Evolutionary conservation across 2,113 vertebrate species (phyloP).

Genomic region (Phaethon lepturus): DNA sequence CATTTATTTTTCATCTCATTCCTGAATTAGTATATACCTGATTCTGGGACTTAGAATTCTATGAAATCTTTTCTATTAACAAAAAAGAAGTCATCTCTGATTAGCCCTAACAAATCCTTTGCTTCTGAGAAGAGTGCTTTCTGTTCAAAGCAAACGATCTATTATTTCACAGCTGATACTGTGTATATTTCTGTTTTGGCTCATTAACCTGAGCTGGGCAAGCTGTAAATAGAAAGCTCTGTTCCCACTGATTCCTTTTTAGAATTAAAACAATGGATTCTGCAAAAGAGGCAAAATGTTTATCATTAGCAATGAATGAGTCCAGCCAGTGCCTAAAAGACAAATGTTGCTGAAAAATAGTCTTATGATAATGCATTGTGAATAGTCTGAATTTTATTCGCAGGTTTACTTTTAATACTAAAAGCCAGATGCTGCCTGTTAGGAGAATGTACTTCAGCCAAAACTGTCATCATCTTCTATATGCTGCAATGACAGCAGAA

Average conservation of each 20-base stretch:
- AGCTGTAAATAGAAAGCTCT: constrained; percentile 20
- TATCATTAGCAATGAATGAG: not conserved
- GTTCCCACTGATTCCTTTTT: not conserved
- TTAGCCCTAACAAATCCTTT: not conserved
- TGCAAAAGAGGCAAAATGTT: not conserved
- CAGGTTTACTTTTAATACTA: constrained; percentile 53
- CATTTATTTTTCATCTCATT: not conserved
- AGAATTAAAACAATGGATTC: constrained; percentile 13
- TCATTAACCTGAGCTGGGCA: constrained; percentile 42
- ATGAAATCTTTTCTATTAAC: not conserved
- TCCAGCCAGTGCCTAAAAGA: not conserved
- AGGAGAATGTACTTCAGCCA: constrained; percentile 38
- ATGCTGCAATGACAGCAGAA: constrained; percentile 45
- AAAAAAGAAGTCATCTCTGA: not conserved
- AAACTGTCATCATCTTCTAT: constrained; percentile 36
- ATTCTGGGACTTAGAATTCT: not conserved
- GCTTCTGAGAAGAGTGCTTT: not conserved
- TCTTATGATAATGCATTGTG: not conserved
- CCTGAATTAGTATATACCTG: not conserved
- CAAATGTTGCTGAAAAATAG: not conserved
- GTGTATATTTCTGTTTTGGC: not conserved
- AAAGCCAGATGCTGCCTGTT: constrained; percentile 65
- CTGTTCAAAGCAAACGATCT: not conserved
- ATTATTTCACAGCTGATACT: not conserved
- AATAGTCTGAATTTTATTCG: constrained; percentile 67